These are phyloP conservation scores for Apamea sordens DNA, from an alignment of 2,888 invertebrate genomes.

Conservation along the genomic window DNA sequence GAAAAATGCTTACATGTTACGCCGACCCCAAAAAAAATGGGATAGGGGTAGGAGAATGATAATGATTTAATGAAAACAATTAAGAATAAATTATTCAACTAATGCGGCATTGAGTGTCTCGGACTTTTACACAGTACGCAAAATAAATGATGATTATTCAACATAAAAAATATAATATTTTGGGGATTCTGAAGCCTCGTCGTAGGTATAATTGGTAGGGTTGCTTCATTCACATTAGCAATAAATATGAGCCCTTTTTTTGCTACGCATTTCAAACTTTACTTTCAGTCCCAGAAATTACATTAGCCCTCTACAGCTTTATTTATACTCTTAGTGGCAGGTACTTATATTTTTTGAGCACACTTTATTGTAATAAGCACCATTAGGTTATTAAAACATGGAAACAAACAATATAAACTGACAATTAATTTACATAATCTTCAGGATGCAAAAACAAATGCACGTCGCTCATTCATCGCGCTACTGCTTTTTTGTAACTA, in stretches of 20 bases:
- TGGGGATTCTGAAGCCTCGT: no score
- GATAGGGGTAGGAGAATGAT: background rate
- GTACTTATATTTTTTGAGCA: background rate
- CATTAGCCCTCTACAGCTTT: background rate
- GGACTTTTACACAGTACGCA: background rate
- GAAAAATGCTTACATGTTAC: background rate
- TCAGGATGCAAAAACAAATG: slow-evolving; percentile 3
- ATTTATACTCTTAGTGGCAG: background rate
- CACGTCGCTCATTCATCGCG: background rate
- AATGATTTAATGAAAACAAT: background rate
- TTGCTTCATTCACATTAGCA: background rate
- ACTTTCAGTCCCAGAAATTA: background rate
- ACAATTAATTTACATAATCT: slow-evolving; percentile 23
- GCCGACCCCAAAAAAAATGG: background rate
- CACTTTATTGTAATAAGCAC: background rate
- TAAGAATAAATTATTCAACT: background rate
- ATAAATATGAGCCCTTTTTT: background rate
- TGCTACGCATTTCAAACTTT: background rate
- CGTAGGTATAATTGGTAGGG: background rate
- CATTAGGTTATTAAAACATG: background rate
- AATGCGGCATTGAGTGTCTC: background rate
- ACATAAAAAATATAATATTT: background rate
- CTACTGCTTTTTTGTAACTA: background rate
- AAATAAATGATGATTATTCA: no score
- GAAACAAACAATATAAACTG: slow-evolving; percentile 2